Conservation (phyloP, 2,113 vertebrate species). For the Sylvilagus bachmani region DNA sequence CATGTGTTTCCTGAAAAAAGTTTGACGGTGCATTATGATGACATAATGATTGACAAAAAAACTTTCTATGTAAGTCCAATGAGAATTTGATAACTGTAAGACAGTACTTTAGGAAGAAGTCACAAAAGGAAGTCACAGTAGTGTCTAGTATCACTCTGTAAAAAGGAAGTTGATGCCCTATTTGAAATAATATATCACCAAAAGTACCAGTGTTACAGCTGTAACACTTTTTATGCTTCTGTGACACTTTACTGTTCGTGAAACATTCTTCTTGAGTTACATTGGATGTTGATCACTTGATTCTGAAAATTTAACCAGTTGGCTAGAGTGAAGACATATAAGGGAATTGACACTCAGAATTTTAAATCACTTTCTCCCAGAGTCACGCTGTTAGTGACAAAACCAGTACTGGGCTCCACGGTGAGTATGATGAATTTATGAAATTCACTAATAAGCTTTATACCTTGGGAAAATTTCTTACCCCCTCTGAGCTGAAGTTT, state of each 20-base stretch:
- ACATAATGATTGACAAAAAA: background rate
- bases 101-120: background rate
- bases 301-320: background rate
- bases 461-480: background rate
- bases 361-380: background rate
- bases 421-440: background rate
- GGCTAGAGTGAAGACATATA: background rate
- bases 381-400: background rate
- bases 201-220: background rate
- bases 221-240: background rate
- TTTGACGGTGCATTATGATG: background rate
- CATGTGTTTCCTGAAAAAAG: background rate
- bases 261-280: background rate
- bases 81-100: background rate
- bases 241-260: background rate
- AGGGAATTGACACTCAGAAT: background rate
- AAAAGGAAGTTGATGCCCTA: background rate
- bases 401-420: background rate
- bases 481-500: slow-evolving; percentile 10
- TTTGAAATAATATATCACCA: background rate
- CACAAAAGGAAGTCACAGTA: background rate
- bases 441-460: background rate
- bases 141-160: background rate
- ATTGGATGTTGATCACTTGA: background rate
- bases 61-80: slow-evolving; percentile 34